A percentile compares a stretch with the other conserved stretches of the same genome.
These are phyloP conservation scores for Stegostoma tigrinum DNA, from an alignment of 2,113 vertebrate species.

Conservation along the genomic window DNA sequence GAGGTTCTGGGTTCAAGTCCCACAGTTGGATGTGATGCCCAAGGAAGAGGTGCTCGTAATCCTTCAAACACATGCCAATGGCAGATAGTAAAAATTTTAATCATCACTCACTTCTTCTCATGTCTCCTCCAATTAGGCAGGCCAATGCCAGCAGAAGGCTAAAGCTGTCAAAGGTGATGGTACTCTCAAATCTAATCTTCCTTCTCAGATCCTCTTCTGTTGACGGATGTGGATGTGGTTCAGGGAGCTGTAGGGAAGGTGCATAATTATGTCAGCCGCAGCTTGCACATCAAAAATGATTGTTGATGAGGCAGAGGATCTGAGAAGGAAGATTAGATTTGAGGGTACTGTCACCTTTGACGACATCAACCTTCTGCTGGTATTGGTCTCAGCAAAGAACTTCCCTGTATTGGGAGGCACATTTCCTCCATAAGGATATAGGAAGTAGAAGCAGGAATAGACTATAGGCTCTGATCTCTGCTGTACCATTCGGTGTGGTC, in stretches of 20 bases:
- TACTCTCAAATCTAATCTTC: neutral
- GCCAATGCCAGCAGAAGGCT: neutral
- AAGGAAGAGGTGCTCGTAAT: too few species aligned
- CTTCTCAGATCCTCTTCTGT: neutral
- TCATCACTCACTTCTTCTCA: too few species aligned
- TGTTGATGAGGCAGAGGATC: neutral
- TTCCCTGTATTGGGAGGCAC: neutral
- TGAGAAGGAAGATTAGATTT: neutral
- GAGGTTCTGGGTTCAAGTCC: too few species aligned
- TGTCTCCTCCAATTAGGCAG: neutral
- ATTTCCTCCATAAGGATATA: neutral
- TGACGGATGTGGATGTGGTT: too few species aligned
- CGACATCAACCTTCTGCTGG: neutral
- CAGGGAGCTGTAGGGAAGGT: neutral
- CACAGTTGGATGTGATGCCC: too few species aligned
- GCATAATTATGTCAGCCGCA: neutral
- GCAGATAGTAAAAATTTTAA: too few species aligned
- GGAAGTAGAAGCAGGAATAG: neutral
- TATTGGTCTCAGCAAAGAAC: neutral
- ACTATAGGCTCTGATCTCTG: neutral
- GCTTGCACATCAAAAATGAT: neutral
- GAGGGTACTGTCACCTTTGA: neutral
- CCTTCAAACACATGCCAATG: too few species aligned
- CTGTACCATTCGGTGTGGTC: neutral
- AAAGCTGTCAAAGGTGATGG: neutral